phyloP scores from a whole-genome alignment of 2,797 vertebrate genomes.

The Rhinoraja longicauda region DNA sequence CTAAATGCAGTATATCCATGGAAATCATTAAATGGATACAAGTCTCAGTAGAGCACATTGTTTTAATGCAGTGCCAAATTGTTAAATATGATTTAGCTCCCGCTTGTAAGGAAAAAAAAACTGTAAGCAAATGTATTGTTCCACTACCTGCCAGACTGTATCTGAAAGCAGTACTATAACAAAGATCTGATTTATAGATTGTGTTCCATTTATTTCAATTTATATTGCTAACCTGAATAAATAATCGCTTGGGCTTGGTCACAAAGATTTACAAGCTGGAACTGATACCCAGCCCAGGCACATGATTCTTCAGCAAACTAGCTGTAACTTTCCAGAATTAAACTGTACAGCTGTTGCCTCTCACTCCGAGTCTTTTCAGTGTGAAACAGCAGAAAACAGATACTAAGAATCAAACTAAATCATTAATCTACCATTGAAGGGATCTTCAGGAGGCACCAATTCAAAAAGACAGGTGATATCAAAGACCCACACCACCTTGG shows the following conservation, averaged over 20 bases:
- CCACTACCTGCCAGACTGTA: not conserved
- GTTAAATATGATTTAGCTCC: not conserved
- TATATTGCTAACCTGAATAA: not conserved
- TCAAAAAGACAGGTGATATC: no score
- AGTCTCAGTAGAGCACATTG: no score
- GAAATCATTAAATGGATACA: not conserved
- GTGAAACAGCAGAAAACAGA: not conserved
- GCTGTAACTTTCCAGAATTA: not conserved
- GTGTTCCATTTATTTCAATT: not conserved
- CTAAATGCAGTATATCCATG: not conserved
- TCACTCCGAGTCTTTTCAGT: not conserved
- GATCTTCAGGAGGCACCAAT: no score
- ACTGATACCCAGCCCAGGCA: not conserved
- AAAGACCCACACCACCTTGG: no score
- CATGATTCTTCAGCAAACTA: not conserved
- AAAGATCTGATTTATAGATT: not conserved
- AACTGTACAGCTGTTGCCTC: not conserved
- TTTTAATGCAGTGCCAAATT: not conserved
- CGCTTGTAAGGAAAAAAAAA: not conserved
- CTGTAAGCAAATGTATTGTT: not conserved
- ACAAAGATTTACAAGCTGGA: slow-evolving; percentile 7
- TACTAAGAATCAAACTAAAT: not conserved
- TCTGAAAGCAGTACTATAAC: not conserved
- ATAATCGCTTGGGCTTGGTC: not conserved
- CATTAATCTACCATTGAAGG: not conserved